Evolutionary conservation across 2,797 vertebrate genomes (phyloP), one percentile per base, ranked within the genome.

Genomic region (Pachyuromys duprasi): DNA sequence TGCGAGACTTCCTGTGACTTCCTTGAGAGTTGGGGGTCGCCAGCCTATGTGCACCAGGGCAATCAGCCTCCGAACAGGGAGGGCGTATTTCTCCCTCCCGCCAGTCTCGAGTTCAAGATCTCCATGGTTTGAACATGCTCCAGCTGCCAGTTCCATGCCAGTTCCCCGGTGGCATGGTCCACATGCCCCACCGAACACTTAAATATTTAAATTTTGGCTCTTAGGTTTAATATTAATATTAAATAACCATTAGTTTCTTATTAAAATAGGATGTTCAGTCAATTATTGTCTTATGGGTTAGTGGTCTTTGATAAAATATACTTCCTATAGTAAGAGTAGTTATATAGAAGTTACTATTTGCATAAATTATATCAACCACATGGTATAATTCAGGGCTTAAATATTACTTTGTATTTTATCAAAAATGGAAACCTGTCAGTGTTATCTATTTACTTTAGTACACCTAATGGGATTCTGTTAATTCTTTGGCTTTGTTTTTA

Each of bases 331-430:
- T 78, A 91, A 57, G 78, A 96, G 28, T 63, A 45, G 31, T 84
- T 81, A 92, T 45, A 62, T 86, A 42, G 69, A 93, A 91, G 65
- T 83, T 36, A 91, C 33, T 28, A 83, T 62, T 49, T 65, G 1
- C 86, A 39, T 70, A 93, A 90, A 95, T 94, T 75, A 75, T 89
- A 83, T 39, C 18, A 89, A 89, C 65, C 1, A 63, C 4, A 55
- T 65, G 26, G 9, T 4, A 36, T 88, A 75, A 87, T 63, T 13
- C 18, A 93, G 12, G 49, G 28, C 94, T 91, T n/a, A 86, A 84
- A 55, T 95, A 90, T 33, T 76, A 72, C 42, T 90, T 79, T 60
- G 1, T n/a, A 84, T 31, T 91, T 62, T 86, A 70, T 75, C 60
- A 95, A 84, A 36, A 33, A 60, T 78, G 72, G 67, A 20, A 75